Evolutionary conservation across 2,888 invertebrate genomes (phyloP), one percentile per base, ranked within the genome.

Genomic region (Meiosimyza decipiens): DNA sequence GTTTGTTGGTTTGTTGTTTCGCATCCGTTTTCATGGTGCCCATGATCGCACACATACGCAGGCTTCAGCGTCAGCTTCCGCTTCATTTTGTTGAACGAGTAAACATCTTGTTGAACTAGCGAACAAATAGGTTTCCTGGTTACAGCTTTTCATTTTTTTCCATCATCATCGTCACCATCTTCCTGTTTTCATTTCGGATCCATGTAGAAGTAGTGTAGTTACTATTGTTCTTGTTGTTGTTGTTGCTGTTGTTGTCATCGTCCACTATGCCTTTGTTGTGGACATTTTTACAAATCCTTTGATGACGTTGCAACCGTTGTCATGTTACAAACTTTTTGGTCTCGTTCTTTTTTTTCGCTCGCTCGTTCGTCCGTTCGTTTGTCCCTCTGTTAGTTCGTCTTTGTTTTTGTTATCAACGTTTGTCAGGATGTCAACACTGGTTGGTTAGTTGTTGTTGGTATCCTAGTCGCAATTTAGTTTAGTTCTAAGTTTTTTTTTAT

Each of bases 81-180:
- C 79, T 83, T 83, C 82, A 83, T 83, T 83, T 82, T 81, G 80
- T 82, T 82, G 80, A 83, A 83, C 80, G 84, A 83, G 81, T 82
- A 83, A 83, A 83, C 84, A 83, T 84, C 83, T 83, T 83, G 83
- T 84, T 79, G 79, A 80, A 84, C 84, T 82, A 84, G 83, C 79
- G 82, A 83, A 82, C 84, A 83, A 83, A 83, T 83, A 81, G 84
- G 80, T 84, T 83, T 84, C 75, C 82, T 83, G 82, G 81, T 82
- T 80, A 82, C 76, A 80, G 78, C 82, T 82, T 82, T 82, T 59
- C 71, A 72, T 57, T 72, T 72, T 71, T 73, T 65, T 62, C 72
- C 49, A 22, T 54, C n/a, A 47, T 40, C 64, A 33, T 55, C 47
- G 18, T 65, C n/a, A n/a, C 16, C 59, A 40, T 67, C 40, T n/a